A percentile compares a stretch with the other conserved stretches of the same genome.
Conservation (phyloP, 2,888 invertebrate genomes). For the Sympetrum striolatum region DNA sequence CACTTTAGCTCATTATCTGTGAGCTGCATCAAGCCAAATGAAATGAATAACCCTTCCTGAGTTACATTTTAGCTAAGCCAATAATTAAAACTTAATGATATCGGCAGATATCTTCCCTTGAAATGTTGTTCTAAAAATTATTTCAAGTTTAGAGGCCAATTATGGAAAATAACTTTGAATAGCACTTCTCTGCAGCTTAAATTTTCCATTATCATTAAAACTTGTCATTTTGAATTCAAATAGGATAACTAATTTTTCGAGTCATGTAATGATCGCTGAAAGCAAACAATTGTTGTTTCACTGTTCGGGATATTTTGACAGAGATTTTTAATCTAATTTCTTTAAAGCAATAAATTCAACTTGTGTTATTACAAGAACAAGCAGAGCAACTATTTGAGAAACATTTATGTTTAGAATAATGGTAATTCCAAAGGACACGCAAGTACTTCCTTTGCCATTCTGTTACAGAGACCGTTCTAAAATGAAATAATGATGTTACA, state of each 20-base stretch:
- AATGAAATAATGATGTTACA: not conserved
- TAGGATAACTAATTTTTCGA: not conserved
- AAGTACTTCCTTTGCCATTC: not conserved
- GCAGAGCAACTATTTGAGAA: not conserved
- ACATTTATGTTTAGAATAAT: not conserved
- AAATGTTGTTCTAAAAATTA: not conserved
- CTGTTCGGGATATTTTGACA: too few relatives aligned
- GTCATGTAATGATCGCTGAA: not conserved
- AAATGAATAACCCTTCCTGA: not conserved
- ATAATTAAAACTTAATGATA: not conserved
- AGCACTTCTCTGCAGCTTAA: not conserved
- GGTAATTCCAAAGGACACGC: not conserved
- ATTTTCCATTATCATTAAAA: not conserved
- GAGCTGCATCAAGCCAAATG: conserved; percentile 46
- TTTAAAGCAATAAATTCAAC: not conserved
- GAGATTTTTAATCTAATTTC: not conserved
- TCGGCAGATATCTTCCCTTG: not conserved
- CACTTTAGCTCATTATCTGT: conserved; percentile 56
- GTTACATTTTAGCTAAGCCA: not conserved
- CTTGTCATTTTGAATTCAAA: not conserved
- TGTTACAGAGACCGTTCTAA: not conserved
- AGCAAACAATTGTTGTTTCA: not conserved
- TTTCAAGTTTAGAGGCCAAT: not conserved
- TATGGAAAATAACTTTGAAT: not conserved
- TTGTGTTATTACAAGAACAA: not conserved